These are phyloP conservation scores for Chitala chitala DNA, from an alignment of 2,113 vertebrate genomes.

Conservation along the genomic window DNA sequence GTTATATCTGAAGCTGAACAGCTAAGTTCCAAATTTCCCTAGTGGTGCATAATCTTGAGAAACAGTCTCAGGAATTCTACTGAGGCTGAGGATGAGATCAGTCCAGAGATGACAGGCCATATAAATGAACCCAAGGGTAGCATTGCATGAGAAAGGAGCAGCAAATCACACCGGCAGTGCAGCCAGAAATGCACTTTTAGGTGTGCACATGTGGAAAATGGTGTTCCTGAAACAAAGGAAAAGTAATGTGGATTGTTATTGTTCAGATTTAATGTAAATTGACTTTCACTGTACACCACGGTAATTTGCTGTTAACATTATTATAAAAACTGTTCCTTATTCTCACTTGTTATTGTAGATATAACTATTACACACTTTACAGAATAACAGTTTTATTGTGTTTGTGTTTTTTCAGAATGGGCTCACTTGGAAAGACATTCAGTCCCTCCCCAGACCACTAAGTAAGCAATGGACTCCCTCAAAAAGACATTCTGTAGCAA, in stretches of 20 bases:
- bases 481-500: not conserved
- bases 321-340: too few relatives aligned
- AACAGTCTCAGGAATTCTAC: not conserved
- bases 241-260: too few relatives aligned
- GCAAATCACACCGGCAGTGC: not conserved
- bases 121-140: not conserved
- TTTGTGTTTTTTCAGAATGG: too few relatives aligned
- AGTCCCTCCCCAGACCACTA: not conserved
- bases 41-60: not conserved
- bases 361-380: too few relatives aligned
- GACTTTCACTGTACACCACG: too few relatives aligned
- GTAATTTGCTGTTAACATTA: not conserved
- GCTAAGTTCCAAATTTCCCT: not conserved
- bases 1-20: not conserved
- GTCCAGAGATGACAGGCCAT: not conserved
- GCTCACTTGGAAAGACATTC: not conserved
- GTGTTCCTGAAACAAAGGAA: not conserved
- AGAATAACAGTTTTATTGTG: too few relatives aligned
- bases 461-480: slow-evolving; percentile 6
- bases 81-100: not conserved
- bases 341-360: too few relatives aligned
- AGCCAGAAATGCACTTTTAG: too few relatives aligned
- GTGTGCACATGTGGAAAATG: not conserved
- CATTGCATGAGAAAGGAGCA: not conserved
- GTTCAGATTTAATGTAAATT: too few relatives aligned